Evolutionary conservation across 2,797 vertebrate genomes (phyloP).

Genomic region (Geotria australis): DNA sequence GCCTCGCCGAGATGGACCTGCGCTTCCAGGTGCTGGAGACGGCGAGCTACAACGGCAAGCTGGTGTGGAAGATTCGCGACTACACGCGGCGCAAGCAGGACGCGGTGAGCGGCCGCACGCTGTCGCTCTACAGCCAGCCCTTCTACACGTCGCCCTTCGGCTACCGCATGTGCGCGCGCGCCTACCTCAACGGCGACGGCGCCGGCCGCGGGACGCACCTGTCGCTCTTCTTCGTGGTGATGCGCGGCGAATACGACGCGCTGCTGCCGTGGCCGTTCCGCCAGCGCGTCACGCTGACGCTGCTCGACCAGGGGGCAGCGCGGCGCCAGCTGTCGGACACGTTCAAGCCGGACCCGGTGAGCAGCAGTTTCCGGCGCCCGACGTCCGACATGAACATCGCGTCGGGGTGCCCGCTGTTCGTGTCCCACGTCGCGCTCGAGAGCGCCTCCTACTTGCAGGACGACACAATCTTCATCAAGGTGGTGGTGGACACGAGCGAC

Average conservation of each 20-base stretch:
- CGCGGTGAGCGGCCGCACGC: background rate
- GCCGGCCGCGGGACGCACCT: constrained; percentile 1
- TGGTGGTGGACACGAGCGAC: background rate
- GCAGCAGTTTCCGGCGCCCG: background rate
- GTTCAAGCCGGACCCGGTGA: constrained; percentile 1
- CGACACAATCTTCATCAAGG: constrained; percentile 1
- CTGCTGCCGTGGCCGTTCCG: constrained; percentile 1
- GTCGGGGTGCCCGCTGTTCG: background rate
- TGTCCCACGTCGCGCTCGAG: background rate
- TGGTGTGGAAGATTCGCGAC: constrained; percentile 1
- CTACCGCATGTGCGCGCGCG: constrained; percentile 1
- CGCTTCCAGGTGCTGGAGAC: constrained; percentile 1
- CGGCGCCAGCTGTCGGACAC: background rate
- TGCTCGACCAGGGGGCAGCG: background rate
- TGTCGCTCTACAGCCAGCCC: constrained; percentile 1
- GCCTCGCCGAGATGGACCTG: background rate
- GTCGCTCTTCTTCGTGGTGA: constrained; percentile 1
- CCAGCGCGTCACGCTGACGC: background rate
- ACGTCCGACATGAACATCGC: background rate
- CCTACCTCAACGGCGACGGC: constrained; percentile 1
- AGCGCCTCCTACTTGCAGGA: background rate
- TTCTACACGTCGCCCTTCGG: constrained; percentile 1
- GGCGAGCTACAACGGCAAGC: background rate
- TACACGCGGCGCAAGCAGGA: background rate
- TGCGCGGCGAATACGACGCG: background rate